Conservation (phyloP, 2,113 vertebrate genomes). For the Vulpes vulpes region DNA sequence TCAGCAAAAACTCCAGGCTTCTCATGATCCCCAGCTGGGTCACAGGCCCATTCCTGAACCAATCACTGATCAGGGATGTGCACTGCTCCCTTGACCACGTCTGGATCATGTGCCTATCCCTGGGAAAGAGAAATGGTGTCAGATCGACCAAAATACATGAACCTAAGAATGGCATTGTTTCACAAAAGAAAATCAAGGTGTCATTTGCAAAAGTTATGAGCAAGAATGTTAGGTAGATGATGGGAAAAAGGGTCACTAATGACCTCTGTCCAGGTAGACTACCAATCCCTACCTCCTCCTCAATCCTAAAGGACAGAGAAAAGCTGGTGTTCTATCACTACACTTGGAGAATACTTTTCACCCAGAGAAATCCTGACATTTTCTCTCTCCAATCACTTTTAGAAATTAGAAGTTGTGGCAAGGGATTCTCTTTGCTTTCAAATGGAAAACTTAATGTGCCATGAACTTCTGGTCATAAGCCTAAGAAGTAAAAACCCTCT, state of each 20-base stretch:
- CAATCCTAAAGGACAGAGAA: not conserved
- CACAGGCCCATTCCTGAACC: not conserved
- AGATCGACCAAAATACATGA: not conserved
- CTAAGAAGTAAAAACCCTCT: conserved; percentile 71
- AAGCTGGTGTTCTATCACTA: not conserved
- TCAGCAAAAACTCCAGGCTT: not conserved
- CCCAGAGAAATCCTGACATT: conserved; percentile 46
- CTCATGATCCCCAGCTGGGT: not conserved
- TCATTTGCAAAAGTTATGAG: not conserved
- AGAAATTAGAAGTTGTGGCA: conserved; percentile 46
- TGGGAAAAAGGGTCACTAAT: not conserved
- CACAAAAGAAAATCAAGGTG: not conserved
- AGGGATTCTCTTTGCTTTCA: conserved; percentile 61
- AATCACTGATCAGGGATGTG: not conserved
- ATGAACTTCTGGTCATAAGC: conserved; percentile 70
- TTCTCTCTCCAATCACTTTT: conserved; percentile 53
- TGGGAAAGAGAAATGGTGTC: not conserved
- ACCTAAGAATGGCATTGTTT: not conserved
- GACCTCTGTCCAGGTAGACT: not conserved
- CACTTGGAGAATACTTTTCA: not conserved
- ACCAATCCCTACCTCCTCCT: not conserved
- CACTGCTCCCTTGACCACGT: not conserved
- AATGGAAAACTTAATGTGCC: conserved; percentile 73
- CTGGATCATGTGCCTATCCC: not conserved
- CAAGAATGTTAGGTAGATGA: not conserved